phyloP scores from a whole-genome alignment of 1,140 invertebrate species.

The Nautilus pompilius region DNA sequence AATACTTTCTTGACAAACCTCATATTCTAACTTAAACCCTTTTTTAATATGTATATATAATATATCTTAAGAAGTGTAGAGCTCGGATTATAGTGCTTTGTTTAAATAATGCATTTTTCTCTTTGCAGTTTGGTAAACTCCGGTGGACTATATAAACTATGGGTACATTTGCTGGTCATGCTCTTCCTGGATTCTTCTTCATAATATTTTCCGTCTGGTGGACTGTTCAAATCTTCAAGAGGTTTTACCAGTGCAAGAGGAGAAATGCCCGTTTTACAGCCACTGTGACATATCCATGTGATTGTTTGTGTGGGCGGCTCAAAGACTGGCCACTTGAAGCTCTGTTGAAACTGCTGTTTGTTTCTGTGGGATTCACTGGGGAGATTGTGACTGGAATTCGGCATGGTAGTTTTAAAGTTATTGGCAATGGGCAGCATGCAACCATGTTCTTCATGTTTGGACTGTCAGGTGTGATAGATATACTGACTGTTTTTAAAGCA shows the following conservation, averaged over 20 bases:
- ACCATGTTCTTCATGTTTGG: constrained; percentile 62
- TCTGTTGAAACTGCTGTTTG: constrained; percentile 50
- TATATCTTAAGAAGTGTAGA: too few species aligned
- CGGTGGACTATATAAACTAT: constrained; percentile 34
- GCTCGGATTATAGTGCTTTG: too few species aligned
- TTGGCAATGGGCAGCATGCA: constrained; percentile 59
- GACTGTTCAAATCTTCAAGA: constrained; percentile 48
- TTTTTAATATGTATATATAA: too few species aligned
- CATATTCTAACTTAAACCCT: too few species aligned
- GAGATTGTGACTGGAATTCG: constrained; percentile 54
- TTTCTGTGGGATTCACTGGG: constrained; percentile 50
- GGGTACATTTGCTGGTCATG: constrained; percentile 58
- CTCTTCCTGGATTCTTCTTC: constrained; percentile 59
- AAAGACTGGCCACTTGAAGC: constrained; percentile 47
- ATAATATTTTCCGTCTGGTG: constrained; percentile 58
- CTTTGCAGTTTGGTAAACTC: too few species aligned
- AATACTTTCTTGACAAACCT: too few species aligned
- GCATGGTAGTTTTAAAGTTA: constrained; percentile 47
- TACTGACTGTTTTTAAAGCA: constrained; percentile 47
- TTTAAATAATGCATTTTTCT: too few species aligned
- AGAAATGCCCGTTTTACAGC: constrained; percentile 40
- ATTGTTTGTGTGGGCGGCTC: constrained; percentile 41
- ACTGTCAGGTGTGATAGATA: constrained; percentile 54
- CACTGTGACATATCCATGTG: constrained; percentile 43
- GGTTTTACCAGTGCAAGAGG: constrained; percentile 39